A percentile compares a stretch with the other conserved stretches of the same genome.
Conservation (phyloP, 2,797 vertebrate species). For the Mormyrus hasselquistii region DNA sequence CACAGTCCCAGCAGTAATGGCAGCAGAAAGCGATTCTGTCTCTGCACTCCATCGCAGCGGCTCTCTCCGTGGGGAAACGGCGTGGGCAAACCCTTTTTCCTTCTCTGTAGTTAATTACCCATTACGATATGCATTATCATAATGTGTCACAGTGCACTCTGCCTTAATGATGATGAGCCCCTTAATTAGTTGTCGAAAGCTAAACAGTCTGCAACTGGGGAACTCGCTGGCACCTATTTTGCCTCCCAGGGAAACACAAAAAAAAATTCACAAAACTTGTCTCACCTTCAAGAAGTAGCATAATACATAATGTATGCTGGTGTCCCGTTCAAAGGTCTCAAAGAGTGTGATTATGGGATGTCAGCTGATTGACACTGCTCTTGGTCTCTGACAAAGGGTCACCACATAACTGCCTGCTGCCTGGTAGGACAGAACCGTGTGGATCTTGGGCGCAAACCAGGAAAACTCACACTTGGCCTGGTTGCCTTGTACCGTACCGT, state of each 20-base stretch:
- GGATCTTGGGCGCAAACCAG: not conserved
- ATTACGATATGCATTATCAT: constrained; percentile 26
- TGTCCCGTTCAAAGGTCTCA: not conserved
- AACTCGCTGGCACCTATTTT: not conserved
- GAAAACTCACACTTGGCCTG: not conserved
- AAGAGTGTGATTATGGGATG: not conserved
- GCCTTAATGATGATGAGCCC: constrained; percentile 24
- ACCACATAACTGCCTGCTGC: not conserved
- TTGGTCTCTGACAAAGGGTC: not conserved
- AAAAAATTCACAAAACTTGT: not conserved
- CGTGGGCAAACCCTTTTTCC: constrained; percentile 1
- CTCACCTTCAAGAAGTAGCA: not conserved
- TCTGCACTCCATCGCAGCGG: not conserved
- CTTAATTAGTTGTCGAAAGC: constrained; percentile 25
- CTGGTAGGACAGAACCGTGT: not conserved
- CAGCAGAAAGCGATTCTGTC: not conserved
- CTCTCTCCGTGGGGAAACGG: not conserved
- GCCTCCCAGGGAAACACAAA: constrained; percentile 6
- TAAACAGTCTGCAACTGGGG: constrained; percentile 17
- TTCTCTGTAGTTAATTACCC: constrained; percentile 16
- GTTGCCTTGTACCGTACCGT: not conserved
- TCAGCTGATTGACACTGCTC: not conserved
- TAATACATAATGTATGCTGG: not conserved
- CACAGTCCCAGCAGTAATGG: not conserved
- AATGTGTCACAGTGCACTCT: constrained; percentile 23